These are phyloP conservation scores for Glyptemys insculpta DNA, from an alignment of 2,797 vertebrate genomes.

Conservation along the genomic window DNA sequence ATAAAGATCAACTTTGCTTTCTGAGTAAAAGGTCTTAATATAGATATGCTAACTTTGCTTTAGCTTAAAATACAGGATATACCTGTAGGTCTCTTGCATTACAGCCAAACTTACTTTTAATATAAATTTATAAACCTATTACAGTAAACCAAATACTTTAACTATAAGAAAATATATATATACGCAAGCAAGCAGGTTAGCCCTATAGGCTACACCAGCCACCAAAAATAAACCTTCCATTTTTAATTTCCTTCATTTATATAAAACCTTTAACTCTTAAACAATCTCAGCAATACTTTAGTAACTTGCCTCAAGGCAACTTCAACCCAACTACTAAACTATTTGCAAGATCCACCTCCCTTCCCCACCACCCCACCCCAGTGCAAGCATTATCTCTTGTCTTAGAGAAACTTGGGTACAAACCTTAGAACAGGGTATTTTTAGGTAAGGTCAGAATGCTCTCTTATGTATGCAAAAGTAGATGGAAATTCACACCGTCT, in stretches of 20 bases:
- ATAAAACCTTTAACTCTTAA: not conserved
- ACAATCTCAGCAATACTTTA: not conserved
- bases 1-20: too few relatives aligned
- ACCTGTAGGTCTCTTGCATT: too few relatives aligned
- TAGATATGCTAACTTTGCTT: too few relatives aligned
- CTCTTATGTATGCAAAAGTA: rapidly evolving
- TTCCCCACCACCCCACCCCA: too few relatives aligned
- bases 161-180: too few relatives aligned
- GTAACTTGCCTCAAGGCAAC: not conserved
- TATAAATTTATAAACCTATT: too few relatives aligned
- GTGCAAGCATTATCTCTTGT: rapidly evolving
- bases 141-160: too few relatives aligned
- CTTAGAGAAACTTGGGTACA: not conserved
- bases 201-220: too few relatives aligned
- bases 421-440: not conserved
- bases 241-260: not conserved
- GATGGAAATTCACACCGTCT: not conserved
- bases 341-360: not conserved
- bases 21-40: too few relatives aligned
- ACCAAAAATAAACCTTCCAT: not conserved
- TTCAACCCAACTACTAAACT: not conserved
- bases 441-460: not conserved
- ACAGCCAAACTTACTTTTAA: too few relatives aligned
- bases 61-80: too few relatives aligned
- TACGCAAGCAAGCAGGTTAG: too few relatives aligned